A percentile compares a stretch with the other conserved stretches of the same genome.
These are phyloP conservation scores for Habropoda laboriosa DNA, from an alignment of 1,140 invertebrate species.

Conservation along the genomic window DNA sequence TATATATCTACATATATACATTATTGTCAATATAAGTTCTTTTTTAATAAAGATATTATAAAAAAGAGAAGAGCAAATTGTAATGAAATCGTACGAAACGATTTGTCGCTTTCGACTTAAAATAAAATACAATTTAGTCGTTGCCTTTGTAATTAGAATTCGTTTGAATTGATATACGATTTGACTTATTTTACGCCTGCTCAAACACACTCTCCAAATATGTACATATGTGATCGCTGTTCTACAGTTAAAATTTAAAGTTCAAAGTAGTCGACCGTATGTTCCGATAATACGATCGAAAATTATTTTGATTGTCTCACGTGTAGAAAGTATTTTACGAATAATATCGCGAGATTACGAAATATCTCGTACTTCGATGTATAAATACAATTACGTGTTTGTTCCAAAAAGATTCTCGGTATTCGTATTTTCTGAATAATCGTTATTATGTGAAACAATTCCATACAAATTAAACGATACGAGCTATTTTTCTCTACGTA, in stretches of 20 bases:
- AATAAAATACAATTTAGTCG: background rate
- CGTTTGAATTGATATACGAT: background rate
- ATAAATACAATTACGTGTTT: slow-evolving; percentile 11
- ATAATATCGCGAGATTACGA: background rate
- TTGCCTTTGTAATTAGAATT: background rate
- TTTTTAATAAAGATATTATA: background rate
- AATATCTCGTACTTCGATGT: background rate
- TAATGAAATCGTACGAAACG: background rate
- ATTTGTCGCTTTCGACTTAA: background rate
- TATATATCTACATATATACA: slow-evolving; percentile 11
- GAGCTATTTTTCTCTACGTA: slow-evolving; percentile 37
- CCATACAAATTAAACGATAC: background rate
- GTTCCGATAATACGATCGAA: background rate
- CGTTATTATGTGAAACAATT: slow-evolving; percentile 4
- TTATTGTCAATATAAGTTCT: slow-evolving; percentile 4
- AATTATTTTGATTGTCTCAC: background rate
- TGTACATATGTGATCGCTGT: background rate
- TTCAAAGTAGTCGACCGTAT: background rate
- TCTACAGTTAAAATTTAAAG: slow-evolving; percentile 10
- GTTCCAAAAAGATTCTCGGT: slow-evolving; percentile 26
- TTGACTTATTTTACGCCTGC: background rate
- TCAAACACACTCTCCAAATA: background rate
- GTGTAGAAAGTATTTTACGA: background rate
- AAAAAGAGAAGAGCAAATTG: background rate
- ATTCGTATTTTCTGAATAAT: background rate